These are phyloP conservation scores for Ichneumoninae sp. DNA, from an alignment of 2,888 invertebrate genomes.

Conservation along the genomic window DNA sequence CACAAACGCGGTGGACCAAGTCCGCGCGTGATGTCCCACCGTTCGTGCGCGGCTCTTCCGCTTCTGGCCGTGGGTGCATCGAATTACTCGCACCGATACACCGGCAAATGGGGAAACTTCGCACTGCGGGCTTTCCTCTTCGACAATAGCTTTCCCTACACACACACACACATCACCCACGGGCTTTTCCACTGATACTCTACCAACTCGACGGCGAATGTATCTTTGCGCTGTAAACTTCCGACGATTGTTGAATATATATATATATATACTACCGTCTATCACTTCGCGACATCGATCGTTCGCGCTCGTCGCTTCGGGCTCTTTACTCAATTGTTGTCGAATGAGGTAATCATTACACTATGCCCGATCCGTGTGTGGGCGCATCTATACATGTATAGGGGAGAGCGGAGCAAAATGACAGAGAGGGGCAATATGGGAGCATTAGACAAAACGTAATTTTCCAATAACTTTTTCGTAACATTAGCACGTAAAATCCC, in stretches of 20 bases:
- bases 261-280: neutral
- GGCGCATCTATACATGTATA: neutral
- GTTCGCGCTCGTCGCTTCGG: neutral
- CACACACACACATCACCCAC: neutral
- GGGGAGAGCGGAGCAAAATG: too few relatives aligned
- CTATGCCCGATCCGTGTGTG: neutral
- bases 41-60: slow-evolving; percentile 27
- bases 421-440: too few relatives aligned
- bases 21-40: neutral
- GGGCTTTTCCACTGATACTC: neutral
- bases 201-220: slow-evolving; percentile 4
- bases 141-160: neutral
- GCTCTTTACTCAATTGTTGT: slow-evolving; percentile 16
- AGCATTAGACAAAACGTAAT: too few relatives aligned
- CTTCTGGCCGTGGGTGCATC: slow-evolving; percentile 70
- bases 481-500: too few relatives aligned
- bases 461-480: too few relatives aligned
- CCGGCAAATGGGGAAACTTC: slow-evolving; percentile 79
- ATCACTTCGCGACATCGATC: neutral
- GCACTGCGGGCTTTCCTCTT: slow-evolving; percentile 44
- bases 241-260: slow-evolving; percentile 28
- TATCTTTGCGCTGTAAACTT: slow-evolving; percentile 28
- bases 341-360: slow-evolving; percentile 22
- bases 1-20: slow-evolving; percentile 15
- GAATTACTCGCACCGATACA: slow-evolving; percentile 81